A percentile compares a stretch with the other conserved stretches of the same genome.
These are phyloP conservation scores for Coranthus polyacanthus DNA, from an alignment of 2,797 vertebrate genomes.

Conservation along the genomic window DNA sequence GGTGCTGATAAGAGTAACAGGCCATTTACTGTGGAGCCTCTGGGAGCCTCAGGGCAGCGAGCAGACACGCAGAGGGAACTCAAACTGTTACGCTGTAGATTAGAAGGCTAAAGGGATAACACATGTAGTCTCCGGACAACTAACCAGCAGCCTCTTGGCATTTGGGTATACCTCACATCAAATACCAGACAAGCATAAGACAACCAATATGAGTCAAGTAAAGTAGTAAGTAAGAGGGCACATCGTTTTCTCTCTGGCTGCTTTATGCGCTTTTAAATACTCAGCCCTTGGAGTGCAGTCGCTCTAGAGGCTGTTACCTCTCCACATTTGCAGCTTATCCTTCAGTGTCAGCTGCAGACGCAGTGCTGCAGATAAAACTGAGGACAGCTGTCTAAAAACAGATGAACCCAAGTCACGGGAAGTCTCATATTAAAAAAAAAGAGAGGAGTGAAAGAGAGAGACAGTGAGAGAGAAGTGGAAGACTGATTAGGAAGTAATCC, in stretches of 20 bases:
- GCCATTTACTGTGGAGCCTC: conserved; percentile 57
- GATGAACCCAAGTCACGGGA: conserved; percentile 17
- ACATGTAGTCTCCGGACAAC: conserved; percentile 54
- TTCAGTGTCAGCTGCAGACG: conserved; percentile 29
- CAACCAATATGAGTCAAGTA: conserved; percentile 31
- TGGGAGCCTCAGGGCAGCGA: conserved; percentile 57
- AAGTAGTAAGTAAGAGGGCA: conserved; percentile 14
- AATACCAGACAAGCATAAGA: conserved; percentile 43
- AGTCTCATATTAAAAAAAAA: conserved; percentile 4
- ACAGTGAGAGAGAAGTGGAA: conserved; percentile 7
- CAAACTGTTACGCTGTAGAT: conserved; percentile 64
- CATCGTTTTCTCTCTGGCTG: conserved; percentile 20
- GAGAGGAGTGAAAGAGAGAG: not conserved
- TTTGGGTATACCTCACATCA: conserved; percentile 46
- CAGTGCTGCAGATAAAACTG: conserved; percentile 13
- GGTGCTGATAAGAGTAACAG: conserved; percentile 75
- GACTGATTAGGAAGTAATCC: conserved; percentile 9
- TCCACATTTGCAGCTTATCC: conserved; percentile 44
- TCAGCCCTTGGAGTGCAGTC: conserved; percentile 21
- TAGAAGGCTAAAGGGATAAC: conserved; percentile 71
- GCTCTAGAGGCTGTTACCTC: conserved; percentile 32
- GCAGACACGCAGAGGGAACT: conserved; percentile 62
- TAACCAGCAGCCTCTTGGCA: conserved; percentile 54
- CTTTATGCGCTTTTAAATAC: conserved; percentile 35
- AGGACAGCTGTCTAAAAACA: conserved; percentile 20